Evolutionary conservation across 2,113 vertebrate genomes (phyloP).

Genomic region (Ailuropoda melanoleuca): DNA sequence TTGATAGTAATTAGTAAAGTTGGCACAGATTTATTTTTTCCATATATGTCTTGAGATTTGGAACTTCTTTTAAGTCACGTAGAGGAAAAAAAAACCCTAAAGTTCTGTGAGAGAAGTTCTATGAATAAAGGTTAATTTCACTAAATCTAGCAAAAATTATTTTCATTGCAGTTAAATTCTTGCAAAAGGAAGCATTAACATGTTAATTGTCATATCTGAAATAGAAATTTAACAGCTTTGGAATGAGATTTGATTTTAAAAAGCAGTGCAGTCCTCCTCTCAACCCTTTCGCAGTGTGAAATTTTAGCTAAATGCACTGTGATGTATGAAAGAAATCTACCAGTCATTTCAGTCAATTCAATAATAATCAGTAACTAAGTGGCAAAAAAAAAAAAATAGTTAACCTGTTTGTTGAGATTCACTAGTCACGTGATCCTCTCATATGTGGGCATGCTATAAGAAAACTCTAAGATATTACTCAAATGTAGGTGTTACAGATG

Average conservation of each 20-base stretch:
- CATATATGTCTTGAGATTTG: background rate
- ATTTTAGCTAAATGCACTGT: background rate
- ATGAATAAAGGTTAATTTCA: constrained; percentile 56
- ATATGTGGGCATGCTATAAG: background rate
- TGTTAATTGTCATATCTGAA: constrained; percentile 36
- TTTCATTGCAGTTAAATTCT: constrained; percentile 49
- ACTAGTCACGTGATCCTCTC: background rate
- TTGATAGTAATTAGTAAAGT: constrained; percentile 53
- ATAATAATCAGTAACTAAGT: background rate
- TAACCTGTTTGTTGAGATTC: background rate
- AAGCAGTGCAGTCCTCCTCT: background rate
- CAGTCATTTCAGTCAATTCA: background rate
- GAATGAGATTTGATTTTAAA: constrained; percentile 34
- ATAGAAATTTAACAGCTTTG: constrained; percentile 42
- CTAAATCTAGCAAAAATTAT: constrained; percentile 38
- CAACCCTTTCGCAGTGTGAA: background rate
- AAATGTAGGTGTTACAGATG: background rate
- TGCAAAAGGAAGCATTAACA: constrained; percentile 29
- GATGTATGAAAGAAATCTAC: background rate
- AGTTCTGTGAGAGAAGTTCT: constrained; percentile 50
- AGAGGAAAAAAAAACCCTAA: background rate
- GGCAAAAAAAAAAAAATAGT: background rate
- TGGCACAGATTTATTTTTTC: background rate
- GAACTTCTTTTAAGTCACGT: constrained; percentile 39
- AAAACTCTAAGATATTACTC: constrained; percentile 8